Evolutionary conservation across 2,888 invertebrate species (phyloP).

Genomic region (Matsumyia berberina): DNA sequence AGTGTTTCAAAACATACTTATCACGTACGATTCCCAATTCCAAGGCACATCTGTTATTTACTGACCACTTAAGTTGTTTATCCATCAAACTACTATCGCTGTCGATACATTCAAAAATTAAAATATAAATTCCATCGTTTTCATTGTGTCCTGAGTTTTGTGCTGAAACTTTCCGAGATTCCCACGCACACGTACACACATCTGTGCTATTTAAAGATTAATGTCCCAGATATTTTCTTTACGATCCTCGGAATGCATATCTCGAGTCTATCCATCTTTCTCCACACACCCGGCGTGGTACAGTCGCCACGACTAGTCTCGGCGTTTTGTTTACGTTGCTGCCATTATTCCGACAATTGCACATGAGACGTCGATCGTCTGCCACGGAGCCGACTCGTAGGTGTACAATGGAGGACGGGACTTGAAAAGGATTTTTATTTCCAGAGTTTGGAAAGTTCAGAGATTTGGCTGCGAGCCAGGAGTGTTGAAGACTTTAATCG

Average conservation of each 20-base stretch:
- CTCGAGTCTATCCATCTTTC: not conserved
- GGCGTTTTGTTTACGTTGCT: constrained; percentile 16
- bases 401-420: not conserved
- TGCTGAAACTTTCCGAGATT: not conserved
- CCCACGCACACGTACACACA: not conserved
- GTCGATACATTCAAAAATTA: too few species aligned
- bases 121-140: too few species aligned
- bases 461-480: constrained; percentile 13
- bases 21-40: too few species aligned
- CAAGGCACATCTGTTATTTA: too few species aligned
- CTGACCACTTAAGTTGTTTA: not conserved
- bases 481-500: constrained; percentile 1
- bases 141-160: too few species aligned
- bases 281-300: not conserved
- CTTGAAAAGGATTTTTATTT: constrained; percentile 18
- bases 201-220: constrained; percentile 8
- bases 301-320: not conserved
- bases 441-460: not conserved
- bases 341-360: constrained; percentile 3
- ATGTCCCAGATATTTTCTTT: constrained; percentile 19
- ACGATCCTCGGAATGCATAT: constrained; percentile 6
- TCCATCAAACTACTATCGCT: too few species aligned
- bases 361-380: constrained; percentile 22
- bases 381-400: not conserved
- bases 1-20: not conserved